Base-by-base conservation (phyloP, 1,140 invertebrate species). In the Potamilus streckersoni region DNA sequence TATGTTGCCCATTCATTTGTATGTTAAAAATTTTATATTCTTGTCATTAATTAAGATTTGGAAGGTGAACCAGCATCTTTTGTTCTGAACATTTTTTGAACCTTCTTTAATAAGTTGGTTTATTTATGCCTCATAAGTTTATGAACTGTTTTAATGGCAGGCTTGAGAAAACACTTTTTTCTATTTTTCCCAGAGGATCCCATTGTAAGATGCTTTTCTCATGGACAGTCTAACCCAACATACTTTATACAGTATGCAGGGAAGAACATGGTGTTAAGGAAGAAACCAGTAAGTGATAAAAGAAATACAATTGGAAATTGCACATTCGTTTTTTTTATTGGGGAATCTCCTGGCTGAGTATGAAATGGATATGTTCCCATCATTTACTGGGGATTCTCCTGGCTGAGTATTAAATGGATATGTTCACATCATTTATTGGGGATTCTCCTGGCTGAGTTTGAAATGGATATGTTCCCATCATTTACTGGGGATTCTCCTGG, bases 141-240 rank as follows among this genome's bases (percentile, higher is more conserved):
- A 8, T 49, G 38, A 49, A 49, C 38, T 6, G 0, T 49, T 49
- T 49, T 49, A 49, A 49, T 49, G 38, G 38, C 38, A 49, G 38
- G 11, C 6, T 49, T 49, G 38, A 49, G 38, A 49, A 49, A 49
- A 49, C 38, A 49, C 38, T 19, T 11, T 23, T 57, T 63, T 69
- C 55, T 72, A 0, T 73, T 64, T 64, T 84, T 82, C 27, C 16
- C 75, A 88, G 86, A 80, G 13, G 56, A 73, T 31, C 86, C 85
- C 15, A 68, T 76, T 57, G 69, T 91, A 12, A 61, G 84, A 38
- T 85, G 83, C 63, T 91, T 88, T 79, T 83, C 86, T 57, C 90
- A 91, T 83, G 90, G 90, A 12, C 90, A 91, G 81, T 91, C 90
- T 1, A 91, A 91, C 75, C 90, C 90, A 15, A 91, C 90, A 0